A percentile compares a stretch with the other conserved stretches of the same genome.
Evolutionary conservation across 1,140 invertebrate genomes (phyloP).

Genomic region (Argopecten irradians): DNA sequence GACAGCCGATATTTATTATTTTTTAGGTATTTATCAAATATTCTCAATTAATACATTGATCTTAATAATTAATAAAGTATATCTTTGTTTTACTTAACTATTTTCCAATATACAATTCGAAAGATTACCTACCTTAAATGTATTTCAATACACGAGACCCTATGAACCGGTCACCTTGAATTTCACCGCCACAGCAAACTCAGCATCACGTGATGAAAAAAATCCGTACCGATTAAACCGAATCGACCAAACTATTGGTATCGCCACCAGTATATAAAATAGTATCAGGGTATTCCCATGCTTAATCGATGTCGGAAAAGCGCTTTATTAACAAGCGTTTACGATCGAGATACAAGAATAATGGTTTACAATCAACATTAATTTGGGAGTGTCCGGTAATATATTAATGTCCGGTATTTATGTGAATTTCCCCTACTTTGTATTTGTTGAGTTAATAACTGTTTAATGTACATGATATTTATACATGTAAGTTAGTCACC

Average conservation of each 20-base stretch:
- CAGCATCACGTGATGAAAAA: background rate
- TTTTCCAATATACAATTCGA: background rate
- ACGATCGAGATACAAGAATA: no score
- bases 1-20: background rate
- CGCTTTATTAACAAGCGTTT: no score
- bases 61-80: background rate
- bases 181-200: background rate
- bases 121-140: background rate
- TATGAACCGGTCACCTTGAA: background rate
- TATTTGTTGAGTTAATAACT: no score
- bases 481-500: no score
- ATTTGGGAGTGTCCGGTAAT: no score
- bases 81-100: background rate
- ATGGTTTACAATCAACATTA: no score
- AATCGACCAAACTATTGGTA: background rate
- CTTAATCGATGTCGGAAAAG: background rate
- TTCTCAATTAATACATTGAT: background rate
- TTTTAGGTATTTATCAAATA: background rate
- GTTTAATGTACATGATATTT: no score
- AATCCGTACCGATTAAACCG: background rate
- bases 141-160: background rate
- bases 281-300: background rate
- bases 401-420: no score
- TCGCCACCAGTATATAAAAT: background rate
- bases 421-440: no score